Evolutionary conservation across 2,113 vertebrate species (phyloP).

Genomic region (Plecturocebus donacophilus): DNA sequence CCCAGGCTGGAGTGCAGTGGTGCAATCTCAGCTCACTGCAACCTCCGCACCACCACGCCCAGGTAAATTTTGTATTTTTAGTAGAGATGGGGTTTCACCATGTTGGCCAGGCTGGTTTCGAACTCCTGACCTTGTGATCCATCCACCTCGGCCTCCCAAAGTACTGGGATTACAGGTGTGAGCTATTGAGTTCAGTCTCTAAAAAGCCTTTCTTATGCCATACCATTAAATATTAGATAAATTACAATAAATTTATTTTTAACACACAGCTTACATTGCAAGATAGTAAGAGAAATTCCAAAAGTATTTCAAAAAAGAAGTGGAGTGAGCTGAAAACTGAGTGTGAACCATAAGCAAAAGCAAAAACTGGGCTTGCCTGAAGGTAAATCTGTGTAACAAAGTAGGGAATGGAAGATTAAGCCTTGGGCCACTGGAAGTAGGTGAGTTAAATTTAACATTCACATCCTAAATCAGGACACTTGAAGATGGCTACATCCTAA

Average conservation of each 20-base stretch:
- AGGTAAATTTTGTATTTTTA: not conserved
- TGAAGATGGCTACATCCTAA: not conserved
- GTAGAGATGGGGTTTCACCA: not conserved
- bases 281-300: slow-evolving; percentile 44
- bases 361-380: not conserved
- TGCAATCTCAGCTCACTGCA: no score
- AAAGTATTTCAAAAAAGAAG: not conserved
- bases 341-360: not conserved
- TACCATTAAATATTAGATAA: not conserved
- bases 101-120: not conserved
- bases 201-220: not conserved
- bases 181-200: not conserved
- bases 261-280: slow-evolving; percentile 24
- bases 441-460: not conserved
- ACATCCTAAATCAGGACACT: not conserved
- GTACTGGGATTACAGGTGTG: not conserved
- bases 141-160: not conserved
- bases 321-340: not conserved
- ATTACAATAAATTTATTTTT: slow-evolving; percentile 37
- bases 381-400: not conserved
- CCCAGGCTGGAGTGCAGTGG: not conserved
- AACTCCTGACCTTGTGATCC: not conserved
- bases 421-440: not conserved
- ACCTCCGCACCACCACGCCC: no score
- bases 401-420: not conserved